Percentiles rank a stretch among this genome's conserved stretches.
Conservation (phyloP, 1,140 invertebrate species). For the fruit fly (Drosophila melanogaster) region Release_6_plus_ISO1_MT NT_033777.3:10999501-11000000, state of each 20-base stretch:
- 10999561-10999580: conserved; percentile 67
- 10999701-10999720: conserved; percentile 44
- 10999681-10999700: conserved; percentile 42
- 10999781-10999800: conserved; percentile 28
- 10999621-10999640: conserved; percentile 52
- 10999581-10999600: conserved; percentile 47
- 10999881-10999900: conserved; percentile 25
- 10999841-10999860: conserved; percentile 74
- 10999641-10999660: not conserved
- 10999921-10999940: conserved; percentile 3
- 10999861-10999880: conserved; percentile 65
- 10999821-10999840: conserved; percentile 68
- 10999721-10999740: conserved; percentile 15
- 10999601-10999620: conserved; percentile 26
- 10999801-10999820: conserved; percentile 10
- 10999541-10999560: conserved; percentile 78
- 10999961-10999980: no score
- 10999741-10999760: conserved; percentile 35
- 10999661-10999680: conserved; percentile 22
- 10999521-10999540: conserved; percentile 82
- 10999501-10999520: conserved; percentile 48
- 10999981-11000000: no score
- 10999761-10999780: conserved; percentile 37
- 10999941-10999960: no score
- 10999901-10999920: conserved; percentile 15